Conservation (phyloP, 2,888 invertebrate species). For the Mythimna lalbum region DNA sequence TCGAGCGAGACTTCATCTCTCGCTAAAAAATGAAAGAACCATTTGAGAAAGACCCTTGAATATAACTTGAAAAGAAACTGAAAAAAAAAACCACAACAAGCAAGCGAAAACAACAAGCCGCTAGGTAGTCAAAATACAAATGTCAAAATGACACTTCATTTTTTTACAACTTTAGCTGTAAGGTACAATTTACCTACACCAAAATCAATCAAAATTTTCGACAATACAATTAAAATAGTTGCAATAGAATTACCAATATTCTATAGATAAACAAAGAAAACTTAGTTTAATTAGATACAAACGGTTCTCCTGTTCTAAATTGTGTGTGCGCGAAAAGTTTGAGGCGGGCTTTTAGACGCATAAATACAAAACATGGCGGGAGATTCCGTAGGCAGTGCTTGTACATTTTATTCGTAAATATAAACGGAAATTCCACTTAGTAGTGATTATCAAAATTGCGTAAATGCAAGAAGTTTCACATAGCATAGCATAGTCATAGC, state of each 20-base stretch:
- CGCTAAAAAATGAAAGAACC: no score
- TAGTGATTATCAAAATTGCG: constrained; percentile 4
- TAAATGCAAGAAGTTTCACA: neutral
- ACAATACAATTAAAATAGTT: neutral
- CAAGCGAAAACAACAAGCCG: no score
- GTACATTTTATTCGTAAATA: constrained; percentile 56
- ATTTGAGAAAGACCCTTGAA: no score
- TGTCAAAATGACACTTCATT: no score
- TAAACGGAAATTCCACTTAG: constrained; percentile 7
- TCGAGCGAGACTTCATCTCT: no score
- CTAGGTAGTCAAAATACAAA: no score
- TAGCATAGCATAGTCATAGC: no score
- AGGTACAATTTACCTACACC: neutral
- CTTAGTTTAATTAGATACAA: constrained; percentile 37
- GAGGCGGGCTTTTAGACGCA: constrained; percentile 69
- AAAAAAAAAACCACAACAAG: no score
- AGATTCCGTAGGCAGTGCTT: constrained; percentile 68
- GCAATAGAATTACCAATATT: neutral
- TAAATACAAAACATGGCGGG: constrained; percentile 71
- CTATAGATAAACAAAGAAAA: neutral
- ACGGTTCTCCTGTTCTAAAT: constrained; percentile 42
- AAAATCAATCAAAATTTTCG: constrained; percentile 15
- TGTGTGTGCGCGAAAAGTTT: constrained; percentile 65
- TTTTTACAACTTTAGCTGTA: no score
- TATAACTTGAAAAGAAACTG: no score